Evolutionary conservation across 1,140 invertebrate genomes (phyloP).

Genomic region (Drosophila albomicans): DNA sequence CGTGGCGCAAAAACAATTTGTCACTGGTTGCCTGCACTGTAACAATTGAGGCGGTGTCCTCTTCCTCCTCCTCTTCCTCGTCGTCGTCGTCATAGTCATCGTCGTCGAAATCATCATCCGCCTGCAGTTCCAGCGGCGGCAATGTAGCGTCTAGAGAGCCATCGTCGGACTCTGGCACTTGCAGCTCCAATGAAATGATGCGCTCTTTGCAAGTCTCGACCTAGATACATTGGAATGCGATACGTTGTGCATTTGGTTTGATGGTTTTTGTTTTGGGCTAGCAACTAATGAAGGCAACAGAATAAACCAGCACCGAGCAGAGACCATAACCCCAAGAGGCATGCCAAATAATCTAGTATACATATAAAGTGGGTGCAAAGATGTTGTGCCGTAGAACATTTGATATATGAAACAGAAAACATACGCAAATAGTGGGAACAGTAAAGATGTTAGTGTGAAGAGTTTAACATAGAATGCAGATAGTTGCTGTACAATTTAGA

Average conservation of each 20-base stretch:
- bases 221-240: conserved; percentile 86
- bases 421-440: not conserved
- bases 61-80: conserved; percentile 71
- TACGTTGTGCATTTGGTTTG: conserved; percentile 73
- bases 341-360: conserved; percentile 31
- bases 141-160: conserved; percentile 67
- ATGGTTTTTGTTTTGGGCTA: conserved; percentile 41
- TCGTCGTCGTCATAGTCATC: conserved; percentile 56
- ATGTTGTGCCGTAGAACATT: not conserved
- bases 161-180: conserved; percentile 78
- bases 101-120: conserved; percentile 55
- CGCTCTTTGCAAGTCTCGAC: conserved; percentile 95
- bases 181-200: conserved; percentile 93
- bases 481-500: not conserved
- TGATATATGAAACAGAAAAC: not conserved
- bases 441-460: not conserved
- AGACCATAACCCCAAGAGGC: conserved; percentile 59
- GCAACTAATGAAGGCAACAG: conserved; percentile 64
- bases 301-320: conserved; percentile 43
- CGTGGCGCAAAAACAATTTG: conserved; percentile 77
- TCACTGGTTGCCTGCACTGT: conserved; percentile 80
- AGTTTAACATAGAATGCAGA: not conserved
- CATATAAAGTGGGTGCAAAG: conserved; percentile 42
- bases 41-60: conserved; percentile 83
- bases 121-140: conserved; percentile 60